phyloP scores from a whole-genome alignment of 1,140 invertebrate species.

The Psix sp. region DNA sequence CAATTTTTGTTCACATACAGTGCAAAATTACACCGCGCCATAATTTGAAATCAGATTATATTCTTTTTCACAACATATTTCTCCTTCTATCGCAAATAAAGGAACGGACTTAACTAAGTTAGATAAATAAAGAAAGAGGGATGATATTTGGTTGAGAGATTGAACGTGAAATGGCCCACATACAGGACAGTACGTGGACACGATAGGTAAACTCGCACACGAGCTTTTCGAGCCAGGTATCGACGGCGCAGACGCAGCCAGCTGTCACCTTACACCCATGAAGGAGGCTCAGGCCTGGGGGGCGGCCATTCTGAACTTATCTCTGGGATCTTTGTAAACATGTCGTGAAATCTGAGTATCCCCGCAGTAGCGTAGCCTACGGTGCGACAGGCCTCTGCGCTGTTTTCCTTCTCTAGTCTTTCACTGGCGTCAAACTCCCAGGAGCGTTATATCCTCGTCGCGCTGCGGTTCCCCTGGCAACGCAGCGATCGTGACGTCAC shows the following conservation, averaged over 20 bases:
- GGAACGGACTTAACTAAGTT: too few relatives aligned
- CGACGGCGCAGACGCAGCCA: slow-evolving; percentile 70
- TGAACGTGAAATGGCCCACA: slow-evolving; percentile 45
- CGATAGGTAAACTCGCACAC: slow-evolving; percentile 44
- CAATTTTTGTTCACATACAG: too few relatives aligned
- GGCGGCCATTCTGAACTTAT: slow-evolving; percentile 78
- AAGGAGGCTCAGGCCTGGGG: slow-evolving; percentile 70
- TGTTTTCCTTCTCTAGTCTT: slow-evolving; percentile 39
- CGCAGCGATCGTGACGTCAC: slow-evolving; percentile 62
- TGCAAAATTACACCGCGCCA: too few relatives aligned
- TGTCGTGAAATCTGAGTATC: slow-evolving; percentile 78
- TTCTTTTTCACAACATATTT: too few relatives aligned
- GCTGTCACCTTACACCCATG: slow-evolving; percentile 78
- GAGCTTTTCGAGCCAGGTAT: slow-evolving; percentile 39
- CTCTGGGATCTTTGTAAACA: slow-evolving; percentile 78
- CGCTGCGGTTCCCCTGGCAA: slow-evolving; percentile 65
- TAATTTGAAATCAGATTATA: too few relatives aligned
- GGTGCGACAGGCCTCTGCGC: slow-evolving; percentile 43
- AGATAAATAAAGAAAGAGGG: neutral
- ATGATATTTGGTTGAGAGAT: slow-evolving; percentile 24
- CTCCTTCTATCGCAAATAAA: too few relatives aligned
- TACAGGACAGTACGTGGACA: slow-evolving; percentile 14
- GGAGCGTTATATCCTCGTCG: slow-evolving; percentile 43
- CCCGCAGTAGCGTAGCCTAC: slow-evolving; percentile 73
- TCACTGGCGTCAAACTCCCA: slow-evolving; percentile 35